phyloP scores from a whole-genome alignment of 2,113 vertebrate species.

The Charina bottae region DNA sequence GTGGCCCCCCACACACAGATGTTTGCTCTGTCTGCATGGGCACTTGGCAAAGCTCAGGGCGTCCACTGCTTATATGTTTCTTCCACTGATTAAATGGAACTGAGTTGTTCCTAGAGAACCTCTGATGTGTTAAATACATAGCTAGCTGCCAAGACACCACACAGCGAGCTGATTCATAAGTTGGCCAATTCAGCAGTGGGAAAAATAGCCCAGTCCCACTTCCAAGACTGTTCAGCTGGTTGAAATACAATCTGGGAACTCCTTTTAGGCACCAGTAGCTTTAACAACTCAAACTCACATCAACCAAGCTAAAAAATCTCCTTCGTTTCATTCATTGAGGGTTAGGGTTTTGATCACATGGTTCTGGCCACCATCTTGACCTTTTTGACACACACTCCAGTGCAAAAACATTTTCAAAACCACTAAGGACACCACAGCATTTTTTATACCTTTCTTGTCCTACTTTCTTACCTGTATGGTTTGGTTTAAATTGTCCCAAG shows the following conservation, averaged over 20 bases:
- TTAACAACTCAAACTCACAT: neutral
- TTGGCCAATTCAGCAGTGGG: neutral
- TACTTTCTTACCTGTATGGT: neutral
- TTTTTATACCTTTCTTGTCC: neutral
- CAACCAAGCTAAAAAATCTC: neutral
- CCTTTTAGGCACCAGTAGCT: neutral
- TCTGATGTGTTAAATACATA: neutral
- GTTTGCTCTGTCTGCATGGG: neutral
- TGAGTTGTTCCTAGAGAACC: neutral
- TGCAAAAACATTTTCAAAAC: neutral
- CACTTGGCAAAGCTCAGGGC: neutral
- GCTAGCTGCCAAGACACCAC: neutral
- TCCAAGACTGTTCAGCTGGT: neutral
- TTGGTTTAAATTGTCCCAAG: neutral
- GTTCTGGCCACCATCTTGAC: neutral
- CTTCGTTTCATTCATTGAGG: neutral
- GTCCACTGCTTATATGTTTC: neutral
- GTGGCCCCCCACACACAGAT: too few relatives aligned
- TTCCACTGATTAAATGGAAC: neutral
- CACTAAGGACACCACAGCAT: neutral
- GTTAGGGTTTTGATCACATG: neutral
- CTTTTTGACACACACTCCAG: neutral
- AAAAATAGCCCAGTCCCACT: neutral
- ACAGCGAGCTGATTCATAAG: neutral
- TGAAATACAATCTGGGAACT: neutral